A percentile compares a stretch with the other conserved stretches of the same genome.
phyloP scores from a whole-genome alignment of 2,113 vertebrate species.

The Oryzias javanicus region DNA sequence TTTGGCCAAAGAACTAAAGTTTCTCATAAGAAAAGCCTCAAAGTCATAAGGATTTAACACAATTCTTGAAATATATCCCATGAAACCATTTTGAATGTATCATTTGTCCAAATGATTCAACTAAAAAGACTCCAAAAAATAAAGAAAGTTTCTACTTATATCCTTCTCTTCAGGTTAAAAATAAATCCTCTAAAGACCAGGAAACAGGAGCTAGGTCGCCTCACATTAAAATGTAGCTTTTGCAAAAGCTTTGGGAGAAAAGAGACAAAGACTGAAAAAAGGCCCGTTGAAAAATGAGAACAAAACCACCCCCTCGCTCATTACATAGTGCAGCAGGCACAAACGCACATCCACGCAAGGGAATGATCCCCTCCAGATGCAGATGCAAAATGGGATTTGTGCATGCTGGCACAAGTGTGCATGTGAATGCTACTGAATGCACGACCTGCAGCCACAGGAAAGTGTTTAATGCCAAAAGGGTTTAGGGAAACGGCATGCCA shows the following conservation, averaged over 20 bases:
- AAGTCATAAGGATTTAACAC: background rate
- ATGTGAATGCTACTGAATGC: conserved; percentile 6
- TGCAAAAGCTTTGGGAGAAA: conserved; percentile 7
- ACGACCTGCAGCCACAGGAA: conserved; percentile 27
- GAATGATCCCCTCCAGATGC: conserved; percentile 54
- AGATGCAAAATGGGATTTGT: conserved; percentile 9
- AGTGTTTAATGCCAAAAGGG: conserved; percentile 45
- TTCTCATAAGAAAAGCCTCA: background rate
- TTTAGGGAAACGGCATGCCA: conserved; percentile 52
- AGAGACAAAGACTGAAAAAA: conserved; percentile 37
- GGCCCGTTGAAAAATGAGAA: conserved; percentile 33
- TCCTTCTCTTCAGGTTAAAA: background rate
- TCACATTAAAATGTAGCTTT: conserved; percentile 6
- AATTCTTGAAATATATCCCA: background rate
- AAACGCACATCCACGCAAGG: conserved; percentile 14
- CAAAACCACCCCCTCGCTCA: conserved; percentile 30
- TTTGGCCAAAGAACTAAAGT: background rate
- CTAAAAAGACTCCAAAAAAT: background rate
- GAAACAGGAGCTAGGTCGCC: conserved; percentile 7
- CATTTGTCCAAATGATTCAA: too few relatives aligned
- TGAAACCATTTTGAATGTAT: too few relatives aligned
- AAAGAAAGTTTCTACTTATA: background rate
- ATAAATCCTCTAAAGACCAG: background rate
- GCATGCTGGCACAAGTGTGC: background rate
- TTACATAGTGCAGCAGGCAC: conserved; percentile 18